Conservation (phyloP, 2,888 invertebrate genomes). For the Nematopogon swammerdamellus region DNA sequence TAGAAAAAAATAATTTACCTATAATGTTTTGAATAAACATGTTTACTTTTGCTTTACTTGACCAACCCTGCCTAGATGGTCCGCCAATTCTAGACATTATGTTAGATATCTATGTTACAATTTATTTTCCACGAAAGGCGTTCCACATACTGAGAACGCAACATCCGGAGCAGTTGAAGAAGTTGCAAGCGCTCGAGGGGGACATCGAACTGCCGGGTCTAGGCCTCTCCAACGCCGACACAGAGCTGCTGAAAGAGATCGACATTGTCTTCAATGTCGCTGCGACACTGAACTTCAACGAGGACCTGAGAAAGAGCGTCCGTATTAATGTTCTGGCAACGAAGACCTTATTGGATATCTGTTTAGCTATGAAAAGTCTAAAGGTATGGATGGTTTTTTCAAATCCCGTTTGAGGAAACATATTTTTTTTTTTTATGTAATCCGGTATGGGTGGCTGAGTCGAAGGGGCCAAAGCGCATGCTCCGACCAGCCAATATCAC, state of each 20-base stretch:
- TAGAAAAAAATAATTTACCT: no score
- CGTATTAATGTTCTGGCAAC: background rate
- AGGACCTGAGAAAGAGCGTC: background rate
- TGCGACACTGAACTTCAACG: background rate
- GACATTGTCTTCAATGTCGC: background rate
- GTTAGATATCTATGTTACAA: no score
- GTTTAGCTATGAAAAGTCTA: background rate
- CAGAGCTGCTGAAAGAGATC: background rate
- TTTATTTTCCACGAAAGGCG: background rate
- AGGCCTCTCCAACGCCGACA: background rate
- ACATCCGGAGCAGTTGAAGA: background rate
- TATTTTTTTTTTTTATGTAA: no score
- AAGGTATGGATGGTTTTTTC: background rate
- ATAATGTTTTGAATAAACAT: no score
- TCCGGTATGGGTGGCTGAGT: no score
- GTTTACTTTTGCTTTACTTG: no score
- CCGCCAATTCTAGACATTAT: no score
- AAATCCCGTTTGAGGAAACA: no score
- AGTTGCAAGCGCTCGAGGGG: background rate
- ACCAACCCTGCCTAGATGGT: no score
- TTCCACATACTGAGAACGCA: background rate
- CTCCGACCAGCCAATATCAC: no score
- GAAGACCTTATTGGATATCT: background rate
- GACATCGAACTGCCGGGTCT: background rate
- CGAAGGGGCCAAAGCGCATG: no score